These are phyloP conservation scores for Formica selysi DNA, from an alignment of 1,140 invertebrate genomes.

Conservation along the genomic window DNA sequence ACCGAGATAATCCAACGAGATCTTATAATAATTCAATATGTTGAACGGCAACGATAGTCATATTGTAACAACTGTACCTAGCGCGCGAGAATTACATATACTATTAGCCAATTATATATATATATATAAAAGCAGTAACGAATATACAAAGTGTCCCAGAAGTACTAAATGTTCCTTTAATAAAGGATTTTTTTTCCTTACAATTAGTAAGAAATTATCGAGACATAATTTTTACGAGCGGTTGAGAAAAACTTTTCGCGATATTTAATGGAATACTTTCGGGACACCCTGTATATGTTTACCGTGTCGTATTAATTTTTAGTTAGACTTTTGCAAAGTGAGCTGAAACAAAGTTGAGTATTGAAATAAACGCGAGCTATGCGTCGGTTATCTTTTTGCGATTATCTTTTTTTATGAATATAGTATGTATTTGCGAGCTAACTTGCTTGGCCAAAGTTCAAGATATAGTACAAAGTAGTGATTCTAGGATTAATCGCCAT, in stretches of 20 bases:
- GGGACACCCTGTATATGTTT: not conserved
- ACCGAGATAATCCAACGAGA: not conserved
- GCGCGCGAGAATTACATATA: not conserved
- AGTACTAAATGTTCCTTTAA: not conserved
- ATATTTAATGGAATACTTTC: not conserved
- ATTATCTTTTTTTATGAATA: not conserved
- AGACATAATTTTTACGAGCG: not conserved
- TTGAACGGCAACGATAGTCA: not conserved
- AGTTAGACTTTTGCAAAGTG: not conserved
- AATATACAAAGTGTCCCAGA: not conserved
- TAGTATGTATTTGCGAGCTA: not conserved
- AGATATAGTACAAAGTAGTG: constrained; percentile 37
- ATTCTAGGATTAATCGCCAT: not conserved
- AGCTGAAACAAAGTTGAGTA: too few species aligned
- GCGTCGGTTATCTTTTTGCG: not conserved
- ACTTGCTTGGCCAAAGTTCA: not conserved
- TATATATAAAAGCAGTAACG: not conserved
- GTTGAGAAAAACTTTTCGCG: not conserved
- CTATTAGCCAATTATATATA: not conserved
- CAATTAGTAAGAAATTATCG: too few species aligned
- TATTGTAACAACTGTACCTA: not conserved
- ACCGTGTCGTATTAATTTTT: not conserved
- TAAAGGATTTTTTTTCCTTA: not conserved
- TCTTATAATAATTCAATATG: not conserved
- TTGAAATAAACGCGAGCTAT: too few species aligned